These are phyloP conservation scores for Calameuta idolon DNA, from an alignment of 2,888 invertebrate genomes.

Conservation along the genomic window DNA sequence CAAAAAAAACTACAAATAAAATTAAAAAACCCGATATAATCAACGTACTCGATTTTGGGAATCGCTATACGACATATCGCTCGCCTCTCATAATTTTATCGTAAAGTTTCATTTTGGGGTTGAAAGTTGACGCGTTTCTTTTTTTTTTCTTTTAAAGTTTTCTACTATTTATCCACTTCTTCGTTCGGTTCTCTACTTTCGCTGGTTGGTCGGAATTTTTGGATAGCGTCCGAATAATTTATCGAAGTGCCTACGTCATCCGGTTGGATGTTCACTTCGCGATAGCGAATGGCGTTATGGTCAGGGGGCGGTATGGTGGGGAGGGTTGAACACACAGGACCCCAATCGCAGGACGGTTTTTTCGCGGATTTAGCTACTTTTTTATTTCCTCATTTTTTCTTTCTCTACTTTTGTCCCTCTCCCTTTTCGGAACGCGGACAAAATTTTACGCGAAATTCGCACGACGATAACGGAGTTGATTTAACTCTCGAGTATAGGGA, in stretches of 20 bases:
- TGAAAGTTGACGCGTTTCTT: slow-evolving; percentile 6
- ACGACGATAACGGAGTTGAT: neutral
- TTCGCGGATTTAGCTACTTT: neutral
- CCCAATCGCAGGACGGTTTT: neutral
- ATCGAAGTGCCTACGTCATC: neutral
- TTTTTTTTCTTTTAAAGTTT: neutral
- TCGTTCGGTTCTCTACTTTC: neutral
- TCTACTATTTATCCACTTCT: neutral
- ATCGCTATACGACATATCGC: neutral
- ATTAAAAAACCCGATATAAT: neutral
- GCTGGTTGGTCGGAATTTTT: neutral
- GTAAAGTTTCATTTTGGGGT: slow-evolving; percentile 8
- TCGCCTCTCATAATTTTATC: slow-evolving; percentile 12
- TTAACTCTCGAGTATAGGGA: neutral
- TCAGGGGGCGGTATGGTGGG: neutral
- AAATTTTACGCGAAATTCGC: neutral
- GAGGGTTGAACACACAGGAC: neutral
- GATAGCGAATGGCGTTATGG: neutral
- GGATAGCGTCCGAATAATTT: neutral
- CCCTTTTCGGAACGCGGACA: neutral
- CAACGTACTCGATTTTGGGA: neutral
- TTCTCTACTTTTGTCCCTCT: neutral
- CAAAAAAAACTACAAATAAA: neutral
- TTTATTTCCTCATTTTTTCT: neutral
- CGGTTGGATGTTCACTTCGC: neutral